Evolutionary conservation across 2,113 vertebrate genomes (phyloP).

Genomic region (Pelecanus crispus): DNA sequence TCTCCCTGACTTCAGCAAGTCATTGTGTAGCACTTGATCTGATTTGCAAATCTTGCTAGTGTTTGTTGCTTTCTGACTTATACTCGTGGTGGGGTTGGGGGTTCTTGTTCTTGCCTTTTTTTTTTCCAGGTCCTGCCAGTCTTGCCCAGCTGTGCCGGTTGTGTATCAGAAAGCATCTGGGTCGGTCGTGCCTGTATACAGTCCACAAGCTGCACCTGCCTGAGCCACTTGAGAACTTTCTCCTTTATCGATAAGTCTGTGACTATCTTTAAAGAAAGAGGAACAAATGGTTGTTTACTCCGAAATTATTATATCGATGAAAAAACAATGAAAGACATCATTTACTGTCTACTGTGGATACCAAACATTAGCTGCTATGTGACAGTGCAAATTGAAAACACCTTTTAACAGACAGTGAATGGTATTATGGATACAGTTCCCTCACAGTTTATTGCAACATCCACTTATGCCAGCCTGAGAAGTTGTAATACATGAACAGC

Average conservation of each 20-base stretch:
- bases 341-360: neutral
- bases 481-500: neutral
- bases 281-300: neutral
- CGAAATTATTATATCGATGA: neutral
- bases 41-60: neutral
- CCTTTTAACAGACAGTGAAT: neutral
- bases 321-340: neutral
- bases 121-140: slow-evolving; percentile 75
- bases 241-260: slow-evolving; percentile 78
- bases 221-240: slow-evolving; percentile 78
- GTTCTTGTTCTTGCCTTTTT: neutral
- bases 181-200: slow-evolving; percentile 72
- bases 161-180: slow-evolving; percentile 79
- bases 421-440: neutral
- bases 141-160: slow-evolving; percentile 85
- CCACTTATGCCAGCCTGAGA: neutral
- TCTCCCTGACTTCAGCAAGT: neutral
- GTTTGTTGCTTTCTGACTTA: neutral
- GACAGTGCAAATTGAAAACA: neutral
- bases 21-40: neutral
- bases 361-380: neutral
- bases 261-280: neutral
- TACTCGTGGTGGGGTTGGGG: rapidly evolving
- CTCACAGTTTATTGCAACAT: neutral
- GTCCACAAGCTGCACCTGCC: slow-evolving; percentile 79